Evolutionary conservation across 1,140 invertebrate genomes (phyloP), one percentile per base, ranked within the genome.

Genomic region (Metaphire vulgaris): DNA sequence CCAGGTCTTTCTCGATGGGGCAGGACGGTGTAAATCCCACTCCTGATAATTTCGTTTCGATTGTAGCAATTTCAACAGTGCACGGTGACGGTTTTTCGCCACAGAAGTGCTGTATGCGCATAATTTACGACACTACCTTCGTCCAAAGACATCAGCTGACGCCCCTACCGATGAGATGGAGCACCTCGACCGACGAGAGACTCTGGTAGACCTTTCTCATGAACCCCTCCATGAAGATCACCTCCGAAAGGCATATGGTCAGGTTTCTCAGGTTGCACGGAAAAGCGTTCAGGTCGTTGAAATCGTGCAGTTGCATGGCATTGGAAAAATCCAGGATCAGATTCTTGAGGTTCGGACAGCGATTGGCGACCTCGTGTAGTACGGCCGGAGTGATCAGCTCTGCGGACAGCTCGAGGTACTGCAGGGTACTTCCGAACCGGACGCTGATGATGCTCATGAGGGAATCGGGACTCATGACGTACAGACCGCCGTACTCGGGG

Each of bases 211-310:
- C 99, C 87, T 99, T 97, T 77, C 98, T 88, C 95, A 99, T 99
- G 84, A 99, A 99, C n/a, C 97, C 98, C 87, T 99, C 98, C 92
- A 99, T 96, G 86, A 99, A 99, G 83, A 99, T 99, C 69, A 99
- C 97, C 86, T 99, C 97, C 0, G 96, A 98, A 0, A 99, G 87
- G 82, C 97, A 99, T 81, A 99, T 94, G 85, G 96, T 98, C 87
- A 99, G 90, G 82, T 96, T 97, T 33, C 92, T 90, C 2, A 99
- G 87, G 85, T 98, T 98, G n/a, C 96, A 97, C 16, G 98, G 98
- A 87, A 99, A 99, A 6, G 94, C 92, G 33, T 97, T 95, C 88
- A 99, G 92, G 84, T 99, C 97, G 75, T 95, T 98, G 88, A 99
- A 99, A 85, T 99, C 98, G 83, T 99, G 97, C 26, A 99, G 89